These are phyloP conservation scores for Stigmatopora nigra DNA, from an alignment of 2,113 vertebrate genomes.

Conservation along the genomic window DNA sequence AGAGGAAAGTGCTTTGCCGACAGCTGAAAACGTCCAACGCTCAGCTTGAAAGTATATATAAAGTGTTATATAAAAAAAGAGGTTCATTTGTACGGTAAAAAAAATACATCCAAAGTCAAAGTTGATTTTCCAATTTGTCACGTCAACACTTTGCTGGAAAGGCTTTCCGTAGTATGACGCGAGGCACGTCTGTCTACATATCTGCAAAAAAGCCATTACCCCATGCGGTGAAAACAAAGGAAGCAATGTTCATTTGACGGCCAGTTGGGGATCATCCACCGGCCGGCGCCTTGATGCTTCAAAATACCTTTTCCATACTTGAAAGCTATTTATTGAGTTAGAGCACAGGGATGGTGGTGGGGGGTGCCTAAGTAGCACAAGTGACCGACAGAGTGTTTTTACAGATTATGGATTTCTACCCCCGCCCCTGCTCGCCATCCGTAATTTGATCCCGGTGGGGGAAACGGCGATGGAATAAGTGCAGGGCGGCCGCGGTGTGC, in stretches of 20 bases:
- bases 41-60: too few relatives aligned
- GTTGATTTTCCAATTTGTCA: too few relatives aligned
- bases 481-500: conserved; percentile 47
- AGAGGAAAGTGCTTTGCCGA: too few relatives aligned
- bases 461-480: conserved; percentile 61
- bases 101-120: too few relatives aligned
- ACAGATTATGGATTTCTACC: conserved; percentile 65
- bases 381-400: conserved; percentile 68
- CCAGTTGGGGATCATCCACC: conserved; percentile 20
- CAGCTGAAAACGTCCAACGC: too few relatives aligned
- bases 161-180: background rate
- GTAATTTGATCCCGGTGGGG: conserved; percentile 65
- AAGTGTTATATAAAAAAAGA: too few relatives aligned
- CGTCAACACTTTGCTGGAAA: too few relatives aligned
- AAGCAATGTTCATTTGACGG: conserved; percentile 24
- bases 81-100: too few relatives aligned
- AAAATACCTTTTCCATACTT: conserved; percentile 71
- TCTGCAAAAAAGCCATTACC: conserved; percentile 11
- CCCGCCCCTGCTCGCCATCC: conserved; percentile 39
- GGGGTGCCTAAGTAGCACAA: conserved; percentile 60
- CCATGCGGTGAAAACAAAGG: conserved; percentile 24
- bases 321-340: conserved; percentile 77
- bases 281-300: conserved; percentile 49
- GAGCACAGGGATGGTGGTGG: conserved; percentile 53
- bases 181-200: background rate